phyloP scores from a whole-genome alignment of 2,113 vertebrate genomes.

The Passer domesticus region DNA sequence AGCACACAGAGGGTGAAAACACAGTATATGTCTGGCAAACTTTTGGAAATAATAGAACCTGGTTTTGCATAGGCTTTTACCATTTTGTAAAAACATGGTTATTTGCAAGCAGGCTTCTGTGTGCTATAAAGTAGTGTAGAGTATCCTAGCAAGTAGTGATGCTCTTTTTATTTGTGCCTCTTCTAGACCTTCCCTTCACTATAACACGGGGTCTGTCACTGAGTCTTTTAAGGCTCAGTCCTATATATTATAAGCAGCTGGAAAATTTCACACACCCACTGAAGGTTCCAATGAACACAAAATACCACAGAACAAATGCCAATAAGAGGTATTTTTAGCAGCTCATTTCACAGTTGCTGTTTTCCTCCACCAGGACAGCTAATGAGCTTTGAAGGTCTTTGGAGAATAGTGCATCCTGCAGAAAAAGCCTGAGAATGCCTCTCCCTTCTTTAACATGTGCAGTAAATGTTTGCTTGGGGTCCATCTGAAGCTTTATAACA shows the following conservation, averaged over 20 bases:
- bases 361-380: conserved; percentile 66
- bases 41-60: neutral
- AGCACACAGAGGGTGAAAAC: neutral
- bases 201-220: neutral
- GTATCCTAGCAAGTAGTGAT: neutral
- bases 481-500: neutral
- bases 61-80: neutral
- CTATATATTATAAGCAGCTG: conserved; percentile 68
- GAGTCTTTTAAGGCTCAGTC: conserved; percentile 39
- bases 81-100: neutral
- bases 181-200: neutral
- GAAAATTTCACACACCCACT: conserved; percentile 76
- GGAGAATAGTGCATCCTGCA: conserved; percentile 41
- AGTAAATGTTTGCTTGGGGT: conserved; percentile 48
- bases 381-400: conserved; percentile 61
- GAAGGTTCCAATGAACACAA: conserved; percentile 73
- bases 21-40: neutral
- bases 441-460: neutral
- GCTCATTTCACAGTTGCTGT: conserved; percentile 69
- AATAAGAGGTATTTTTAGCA: conserved; percentile 77
- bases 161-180: neutral
- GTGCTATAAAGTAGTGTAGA: neutral
- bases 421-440: conserved; percentile 34
- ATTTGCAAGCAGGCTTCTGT: neutral
- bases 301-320: conserved; percentile 68